These are phyloP conservation scores for Aleiodes sp. DNA, from an alignment of 1,140 invertebrate species.

Conservation along the genomic window DNA sequence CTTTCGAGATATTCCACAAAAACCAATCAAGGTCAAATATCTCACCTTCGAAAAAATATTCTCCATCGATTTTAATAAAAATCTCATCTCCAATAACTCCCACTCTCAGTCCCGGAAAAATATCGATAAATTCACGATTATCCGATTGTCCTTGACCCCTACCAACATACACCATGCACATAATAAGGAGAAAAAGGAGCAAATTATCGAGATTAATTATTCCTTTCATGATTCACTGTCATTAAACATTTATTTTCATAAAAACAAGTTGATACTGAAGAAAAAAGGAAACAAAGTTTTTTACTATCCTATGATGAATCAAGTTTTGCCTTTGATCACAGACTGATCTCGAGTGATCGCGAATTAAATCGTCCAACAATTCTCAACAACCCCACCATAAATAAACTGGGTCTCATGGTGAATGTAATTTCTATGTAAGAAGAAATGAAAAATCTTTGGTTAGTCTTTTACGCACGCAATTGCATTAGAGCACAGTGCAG, in stretches of 20 bases:
- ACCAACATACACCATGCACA: neutral
- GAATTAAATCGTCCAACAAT: neutral
- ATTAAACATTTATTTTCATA: neutral
- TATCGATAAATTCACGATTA: neutral
- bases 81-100: neutral
- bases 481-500: neutral
- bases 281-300: too few relatives aligned
- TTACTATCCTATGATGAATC: too few relatives aligned
- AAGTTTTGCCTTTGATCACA: neutral
- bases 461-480: neutral
- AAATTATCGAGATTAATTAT: neutral
- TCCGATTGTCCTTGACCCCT: neutral
- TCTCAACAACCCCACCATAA: slow-evolving; percentile 1
- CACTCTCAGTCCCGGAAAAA: neutral
- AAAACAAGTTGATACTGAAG: too few relatives aligned
- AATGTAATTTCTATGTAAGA: slow-evolving; percentile 13
- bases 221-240: neutral
- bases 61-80: neutral
- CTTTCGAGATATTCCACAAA: too few relatives aligned
- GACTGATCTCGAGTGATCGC: neutral
- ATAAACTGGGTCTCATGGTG: slow-evolving; percentile 11
- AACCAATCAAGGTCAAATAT: neutral
- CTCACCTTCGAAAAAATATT: slow-evolving; percentile 12
- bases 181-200: neutral
- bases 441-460: neutral